phyloP scores from a whole-genome alignment of 2,113 vertebrate genomes.

The Pluvianellus socialis region DNA sequence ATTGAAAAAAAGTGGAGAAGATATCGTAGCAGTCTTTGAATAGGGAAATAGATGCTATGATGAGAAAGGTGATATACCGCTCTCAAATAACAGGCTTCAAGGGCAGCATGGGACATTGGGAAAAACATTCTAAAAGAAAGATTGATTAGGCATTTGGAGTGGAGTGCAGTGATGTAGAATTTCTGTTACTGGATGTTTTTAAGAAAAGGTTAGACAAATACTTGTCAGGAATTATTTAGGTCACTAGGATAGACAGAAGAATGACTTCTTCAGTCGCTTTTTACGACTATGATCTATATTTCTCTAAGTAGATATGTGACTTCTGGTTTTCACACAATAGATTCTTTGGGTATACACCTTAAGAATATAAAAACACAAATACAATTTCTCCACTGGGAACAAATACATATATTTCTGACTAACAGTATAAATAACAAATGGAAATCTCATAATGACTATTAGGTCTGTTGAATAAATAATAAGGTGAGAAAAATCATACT shows the following conservation, averaged over 20 bases:
- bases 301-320: neutral
- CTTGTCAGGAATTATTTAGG: constrained; percentile 28
- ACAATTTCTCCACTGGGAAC: neutral
- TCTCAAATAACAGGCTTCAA: neutral
- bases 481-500: neutral
- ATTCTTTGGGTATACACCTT: neutral
- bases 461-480: constrained; percentile 31
- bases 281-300: neutral
- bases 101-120: neutral
- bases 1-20: neutral
- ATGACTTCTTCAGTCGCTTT: neutral
- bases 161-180: neutral
- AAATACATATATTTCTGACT: neutral
- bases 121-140: neutral
- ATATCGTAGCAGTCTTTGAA: neutral
- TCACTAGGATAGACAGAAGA: constrained; percentile 31
- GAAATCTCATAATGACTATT: neutral
- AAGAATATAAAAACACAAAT: neutral
- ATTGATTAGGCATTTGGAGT: neutral
- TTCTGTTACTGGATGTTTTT: constrained; percentile 25
- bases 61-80: neutral
- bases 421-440: neutral
- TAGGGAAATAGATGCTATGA: neutral
- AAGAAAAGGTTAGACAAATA: constrained; percentile 44
- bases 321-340: neutral